Base-by-base conservation (phyloP, 2,888 invertebrate genomes). In the Corbicula japonica region DNA sequence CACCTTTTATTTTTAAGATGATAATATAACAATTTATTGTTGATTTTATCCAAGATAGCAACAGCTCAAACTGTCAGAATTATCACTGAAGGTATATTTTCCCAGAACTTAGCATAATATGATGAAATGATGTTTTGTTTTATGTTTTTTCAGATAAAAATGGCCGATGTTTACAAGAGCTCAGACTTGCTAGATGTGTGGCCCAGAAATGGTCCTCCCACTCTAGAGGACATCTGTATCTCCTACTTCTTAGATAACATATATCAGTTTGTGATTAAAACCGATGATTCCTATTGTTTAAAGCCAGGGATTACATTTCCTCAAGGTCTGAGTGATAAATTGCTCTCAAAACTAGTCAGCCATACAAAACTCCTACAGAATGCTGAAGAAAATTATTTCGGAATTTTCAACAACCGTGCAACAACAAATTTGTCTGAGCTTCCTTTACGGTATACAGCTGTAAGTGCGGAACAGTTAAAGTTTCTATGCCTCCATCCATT, bases 401-500 rank as follows among this genome's bases (percentile, higher is more conserved):
- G 83, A 50, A 74, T 83, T 35, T 83, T 83, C 30, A 74, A 80
- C 62, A 79, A 83, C 35, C 62, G 83, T 44, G 79, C 74, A 4
- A 76, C 74, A 35, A 80, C 83, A 6, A 70, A 58, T 34, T 73
- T 90, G 23, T 85, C 84, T 21, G 79, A 83, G 18, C 71, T 89
- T 10, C 83, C 86, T n/a, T 77, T 90, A 26, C 76, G 87, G 8
- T 76, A 82, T 30, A 83, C 87, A 8, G 72, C 76, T 32, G 95
- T 98, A 54, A 96, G 96, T 12, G 96, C 97, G 91, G 94, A 95
- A 77, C 96, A 97, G 72, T 94, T 98, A 61, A 94, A 95, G 85
- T 95, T 95, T 65, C 94, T 98, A 21, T 94, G 97, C 92, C 95
- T 95, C 62, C 98, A 98, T 93, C 95, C 96, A 83, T 95, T 97